These are phyloP conservation scores for Heteromurus nitidus DNA, from an alignment of 2,888 invertebrate genomes.

Conservation along the genomic window DNA sequence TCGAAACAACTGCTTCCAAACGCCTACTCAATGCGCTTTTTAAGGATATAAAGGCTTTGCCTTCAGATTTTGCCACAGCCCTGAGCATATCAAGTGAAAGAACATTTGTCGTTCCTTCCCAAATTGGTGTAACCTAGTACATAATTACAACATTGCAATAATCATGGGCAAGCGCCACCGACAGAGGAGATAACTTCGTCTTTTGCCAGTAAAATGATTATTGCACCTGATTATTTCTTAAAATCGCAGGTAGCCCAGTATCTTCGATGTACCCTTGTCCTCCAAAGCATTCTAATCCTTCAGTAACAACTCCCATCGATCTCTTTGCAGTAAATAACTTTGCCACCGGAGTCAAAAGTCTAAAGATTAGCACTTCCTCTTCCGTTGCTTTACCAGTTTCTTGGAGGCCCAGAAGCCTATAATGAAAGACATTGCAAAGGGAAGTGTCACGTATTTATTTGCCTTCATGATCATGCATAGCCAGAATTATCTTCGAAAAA, in stretches of 20 bases:
- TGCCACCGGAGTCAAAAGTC: constrained; percentile 78
- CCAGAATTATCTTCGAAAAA: no score
- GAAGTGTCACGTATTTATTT: not conserved
- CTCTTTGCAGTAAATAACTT: constrained; percentile 79
- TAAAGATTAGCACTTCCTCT: constrained; percentile 76
- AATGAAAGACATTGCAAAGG: not conserved
- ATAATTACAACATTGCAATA: not conserved
- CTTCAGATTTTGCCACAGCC: constrained; percentile 76
- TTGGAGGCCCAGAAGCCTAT: constrained; percentile 76
- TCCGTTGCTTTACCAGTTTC: constrained; percentile 75
- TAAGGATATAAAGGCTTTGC: constrained; percentile 75
- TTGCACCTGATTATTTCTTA: constrained; percentile 78
- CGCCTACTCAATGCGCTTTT: constrained; percentile 73
- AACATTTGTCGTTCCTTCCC: constrained; percentile 80
- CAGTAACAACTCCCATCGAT: constrained; percentile 77
- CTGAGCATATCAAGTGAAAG: constrained; percentile 78
- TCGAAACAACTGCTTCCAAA: constrained; percentile 53
- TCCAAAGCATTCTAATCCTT: constrained; percentile 79
- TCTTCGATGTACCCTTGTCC: constrained; percentile 80
- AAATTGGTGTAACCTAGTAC: constrained; percentile 78
- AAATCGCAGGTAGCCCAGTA: constrained; percentile 77
- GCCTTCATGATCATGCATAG: no score
- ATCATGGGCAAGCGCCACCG: not conserved
- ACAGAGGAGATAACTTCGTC: not conserved
- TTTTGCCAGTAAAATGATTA: constrained; percentile 73